Percentiles rank a stretch among this genome's conserved stretches.
Evolutionary conservation across 2,113 vertebrate genomes (phyloP).

Genomic region (Odocoileus hemionus): DNA sequence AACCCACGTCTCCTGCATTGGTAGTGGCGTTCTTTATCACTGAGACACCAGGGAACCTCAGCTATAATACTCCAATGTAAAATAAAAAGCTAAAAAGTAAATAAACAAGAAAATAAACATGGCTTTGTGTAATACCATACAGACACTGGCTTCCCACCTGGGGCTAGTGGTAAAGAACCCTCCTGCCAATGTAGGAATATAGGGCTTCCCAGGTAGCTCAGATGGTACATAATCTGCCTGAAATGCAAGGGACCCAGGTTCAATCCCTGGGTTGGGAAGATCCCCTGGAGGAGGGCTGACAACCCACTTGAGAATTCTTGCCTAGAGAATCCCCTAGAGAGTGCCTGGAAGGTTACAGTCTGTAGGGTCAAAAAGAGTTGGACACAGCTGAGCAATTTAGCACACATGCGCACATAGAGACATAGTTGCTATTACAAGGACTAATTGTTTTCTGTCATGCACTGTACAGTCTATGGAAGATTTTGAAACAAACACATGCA

Average conservation of each 20-base stretch:
- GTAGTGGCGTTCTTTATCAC: background rate
- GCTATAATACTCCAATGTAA: background rate
- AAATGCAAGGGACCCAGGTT: background rate
- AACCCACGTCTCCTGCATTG: background rate
- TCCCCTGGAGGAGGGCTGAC: background rate
- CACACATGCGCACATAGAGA: too few relatives aligned
- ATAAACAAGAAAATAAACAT: background rate
- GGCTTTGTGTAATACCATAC: background rate
- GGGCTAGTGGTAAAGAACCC: background rate
- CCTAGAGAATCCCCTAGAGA: background rate
- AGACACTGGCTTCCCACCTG: background rate
- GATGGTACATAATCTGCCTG: background rate
- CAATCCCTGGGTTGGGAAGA: background rate
- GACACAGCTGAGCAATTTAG: background rate
- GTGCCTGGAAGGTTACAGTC: background rate
- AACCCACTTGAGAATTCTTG: background rate
- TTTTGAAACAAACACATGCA: conserved; percentile 3
- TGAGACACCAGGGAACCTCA: background rate
- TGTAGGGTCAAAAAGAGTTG: background rate
- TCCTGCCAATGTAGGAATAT: background rate
- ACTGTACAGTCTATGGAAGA: background rate
- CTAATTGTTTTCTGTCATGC: background rate
- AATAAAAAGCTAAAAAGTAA: background rate
- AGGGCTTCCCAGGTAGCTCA: background rate
- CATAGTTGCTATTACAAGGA: background rate